Evolutionary conservation across 2,888 invertebrate species (phyloP).

Genomic region (Cheilosia variabilis): DNA sequence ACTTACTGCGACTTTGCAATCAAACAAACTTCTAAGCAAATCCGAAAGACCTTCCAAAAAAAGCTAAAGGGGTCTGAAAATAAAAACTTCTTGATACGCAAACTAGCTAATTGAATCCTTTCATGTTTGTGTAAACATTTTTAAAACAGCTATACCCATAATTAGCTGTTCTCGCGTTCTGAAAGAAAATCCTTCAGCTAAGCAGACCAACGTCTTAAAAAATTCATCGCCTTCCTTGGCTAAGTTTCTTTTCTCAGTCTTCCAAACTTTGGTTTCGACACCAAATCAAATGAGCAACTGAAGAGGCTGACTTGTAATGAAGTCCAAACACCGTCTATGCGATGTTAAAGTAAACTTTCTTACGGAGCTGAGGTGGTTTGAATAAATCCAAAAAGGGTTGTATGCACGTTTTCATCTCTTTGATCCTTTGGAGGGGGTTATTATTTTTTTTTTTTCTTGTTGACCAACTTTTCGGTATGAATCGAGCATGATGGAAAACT

Average conservation of each 20-base stretch:
- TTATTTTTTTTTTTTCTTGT: background rate
- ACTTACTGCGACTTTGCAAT: too few relatives aligned
- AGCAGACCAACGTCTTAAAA: background rate
- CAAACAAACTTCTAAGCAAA: too few relatives aligned
- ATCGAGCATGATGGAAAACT: constrained; percentile 35
- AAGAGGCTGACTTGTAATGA: constrained; percentile 42
- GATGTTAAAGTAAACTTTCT: constrained; percentile 20
- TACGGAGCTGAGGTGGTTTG: background rate
- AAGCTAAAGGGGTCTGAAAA: too few relatives aligned
- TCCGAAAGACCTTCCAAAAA: too few relatives aligned
- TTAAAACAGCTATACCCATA: background rate
- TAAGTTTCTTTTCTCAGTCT: constrained; percentile 15
- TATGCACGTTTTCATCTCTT: constrained; percentile 11
- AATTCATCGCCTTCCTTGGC: constrained; percentile 27
- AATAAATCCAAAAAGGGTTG: constrained; percentile 19
- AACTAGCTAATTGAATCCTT: background rate
- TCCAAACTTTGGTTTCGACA: constrained; percentile 21
- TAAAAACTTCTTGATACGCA: background rate
- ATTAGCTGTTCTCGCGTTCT: constrained; percentile 13
- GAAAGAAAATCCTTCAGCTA: background rate
- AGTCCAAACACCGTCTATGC: constrained; percentile 44
- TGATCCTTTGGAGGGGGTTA: background rate
- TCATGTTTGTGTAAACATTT: background rate
- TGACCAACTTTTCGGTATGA: constrained; percentile 15
- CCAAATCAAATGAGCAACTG: constrained; percentile 42